phyloP scores from a whole-genome alignment of 92 coral and sea anemone species.

The Parazoanthus atlanticus region DNA sequence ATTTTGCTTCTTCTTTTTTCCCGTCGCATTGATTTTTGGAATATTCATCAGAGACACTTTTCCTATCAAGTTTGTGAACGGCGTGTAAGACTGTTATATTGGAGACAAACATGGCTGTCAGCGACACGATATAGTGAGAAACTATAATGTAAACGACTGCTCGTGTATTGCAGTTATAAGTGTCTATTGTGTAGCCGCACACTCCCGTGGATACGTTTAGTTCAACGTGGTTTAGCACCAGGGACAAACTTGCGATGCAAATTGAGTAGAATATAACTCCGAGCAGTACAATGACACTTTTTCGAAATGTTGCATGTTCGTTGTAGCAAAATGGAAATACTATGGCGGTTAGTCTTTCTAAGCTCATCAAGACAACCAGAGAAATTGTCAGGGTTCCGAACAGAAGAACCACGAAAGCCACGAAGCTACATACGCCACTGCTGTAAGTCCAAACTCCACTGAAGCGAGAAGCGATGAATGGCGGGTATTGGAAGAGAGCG shows the following conservation, averaged over 20 bases:
- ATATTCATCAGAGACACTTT: conserved; percentile 77
- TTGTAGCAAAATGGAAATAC: conserved; percentile 87
- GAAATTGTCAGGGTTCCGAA: conserved; percentile 86
- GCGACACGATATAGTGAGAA: conserved; percentile 68
- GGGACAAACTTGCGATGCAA: conserved; percentile 64
- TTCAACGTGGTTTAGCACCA: conserved; percentile 60
- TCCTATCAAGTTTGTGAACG: conserved; percentile 75
- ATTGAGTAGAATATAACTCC: conserved; percentile 65
- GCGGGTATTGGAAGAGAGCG: conserved; percentile 77
- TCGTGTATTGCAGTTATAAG: conserved; percentile 74
- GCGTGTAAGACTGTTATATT: conserved; percentile 78
- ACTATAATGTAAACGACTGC: conserved; percentile 71
- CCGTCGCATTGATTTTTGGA: conserved; percentile 51
- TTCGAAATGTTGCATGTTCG: conserved; percentile 77
- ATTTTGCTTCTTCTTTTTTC: conserved; percentile 37
- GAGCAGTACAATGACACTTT: conserved; percentile 59
- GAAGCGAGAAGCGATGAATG: conserved; percentile 81
- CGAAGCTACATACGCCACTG: conserved; percentile 73
- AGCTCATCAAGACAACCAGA: conserved; percentile 83
- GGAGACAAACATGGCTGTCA: conserved; percentile 69
- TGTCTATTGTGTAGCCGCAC: conserved; percentile 71
- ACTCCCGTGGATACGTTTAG: conserved; percentile 84
- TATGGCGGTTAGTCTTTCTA: conserved; percentile 81
- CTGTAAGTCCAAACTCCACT: conserved; percentile 75
- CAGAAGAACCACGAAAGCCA: conserved; percentile 75